Base-by-base conservation (phyloP, 2,888 invertebrate genomes). In the Phania funesta region DNA sequence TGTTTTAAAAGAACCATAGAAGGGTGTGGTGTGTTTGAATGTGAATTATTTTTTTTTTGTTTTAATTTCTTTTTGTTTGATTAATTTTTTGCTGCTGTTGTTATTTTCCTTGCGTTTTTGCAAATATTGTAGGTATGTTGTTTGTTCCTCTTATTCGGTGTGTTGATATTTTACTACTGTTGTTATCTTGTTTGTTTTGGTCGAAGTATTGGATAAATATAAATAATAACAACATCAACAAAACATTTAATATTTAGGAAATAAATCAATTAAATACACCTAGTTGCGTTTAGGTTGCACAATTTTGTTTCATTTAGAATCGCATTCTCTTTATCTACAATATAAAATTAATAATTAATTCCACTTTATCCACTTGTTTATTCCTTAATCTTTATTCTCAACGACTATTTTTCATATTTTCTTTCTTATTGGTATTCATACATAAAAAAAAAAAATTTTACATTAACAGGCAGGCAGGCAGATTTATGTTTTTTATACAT, bases 181-280 rank as follows among this genome's bases (percentile, higher is more conserved):
- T 41, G 50, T 76, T 76, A 68, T 76, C 58, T 38, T 29, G 7
- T 71, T 78, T 79, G 71, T 73, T 79, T 79, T 79, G 78, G 78
- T 79, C 71, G 58, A 50, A 73, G 58, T 52, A 60, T 24, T 60
- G 35, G 50, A 73, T 44, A 58, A 56, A 65, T 18, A 29, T 58
- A 3, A 62, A 60, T 32, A 67, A 58, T 48, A 68, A 65, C 6
- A 67, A 74, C 13, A 73, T 60, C 9, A 52, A 60, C 60, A 58
- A 67, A 58, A 29, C 22, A 41, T 56, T 64, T 16, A 24, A 22
- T 44, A 18, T 38, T 3, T 13, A 11, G 1, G 11, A 13, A 38
- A 3, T 38, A 13, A 38, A 38, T 38, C 4, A 26, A 26, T 5
- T 26, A 13, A 16, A 44, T 18, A 16, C 13, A 8, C 3, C 4